Evolutionary conservation across 2,797 vertebrate species (phyloP), one percentile per base, ranked within the genome.

Genomic region (Chrysolophus pictus): DNA sequence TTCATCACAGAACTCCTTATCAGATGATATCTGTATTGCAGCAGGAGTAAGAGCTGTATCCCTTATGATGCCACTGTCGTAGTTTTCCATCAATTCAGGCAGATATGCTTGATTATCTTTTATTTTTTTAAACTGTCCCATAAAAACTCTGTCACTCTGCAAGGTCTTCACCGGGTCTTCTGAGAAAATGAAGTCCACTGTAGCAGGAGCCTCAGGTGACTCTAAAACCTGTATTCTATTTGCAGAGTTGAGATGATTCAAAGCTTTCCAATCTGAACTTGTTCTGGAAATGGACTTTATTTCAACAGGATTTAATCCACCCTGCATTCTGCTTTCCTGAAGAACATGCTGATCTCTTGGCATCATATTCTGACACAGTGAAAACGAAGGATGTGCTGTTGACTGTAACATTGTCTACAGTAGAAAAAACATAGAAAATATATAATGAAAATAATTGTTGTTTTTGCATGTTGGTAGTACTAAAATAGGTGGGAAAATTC

Each of bases 381-480:
- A 28, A 87, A 94, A 68, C 29, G 60, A 94, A 85, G 56, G 67
- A 83, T 33, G 12, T 10, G 56, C 77, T 83, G 84, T 56, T 94
- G 90, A 60, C 60, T 89, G 95, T 73, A 95, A 86, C 39, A 60
- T 28, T 58, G 60, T 60, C 97, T 97, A 47, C 26, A 65, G 79
- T 1, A 89, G 42, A 93, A 2, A 90, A 90, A 94, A 87, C 23
- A 87, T 6, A 77, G 41, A 73, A 94, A 90, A 24, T 17, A 71
- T 5, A 22, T 44, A 49, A 46, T 58, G 59, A 92, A 94, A 87
- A 87, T 31, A 69, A 84, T 1, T 46, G 16, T 58, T 76, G 59
- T 56, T 88, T 88, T 44, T 19, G 8, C 33, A 79, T 90, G n/a
- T 6, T 70, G 60, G 13, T 44, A 91, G 24, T 37, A 72, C 18